These are phyloP conservation scores for Sparidentex hasta DNA, from an alignment of 2,797 vertebrate species.

Conservation along the genomic window DNA sequence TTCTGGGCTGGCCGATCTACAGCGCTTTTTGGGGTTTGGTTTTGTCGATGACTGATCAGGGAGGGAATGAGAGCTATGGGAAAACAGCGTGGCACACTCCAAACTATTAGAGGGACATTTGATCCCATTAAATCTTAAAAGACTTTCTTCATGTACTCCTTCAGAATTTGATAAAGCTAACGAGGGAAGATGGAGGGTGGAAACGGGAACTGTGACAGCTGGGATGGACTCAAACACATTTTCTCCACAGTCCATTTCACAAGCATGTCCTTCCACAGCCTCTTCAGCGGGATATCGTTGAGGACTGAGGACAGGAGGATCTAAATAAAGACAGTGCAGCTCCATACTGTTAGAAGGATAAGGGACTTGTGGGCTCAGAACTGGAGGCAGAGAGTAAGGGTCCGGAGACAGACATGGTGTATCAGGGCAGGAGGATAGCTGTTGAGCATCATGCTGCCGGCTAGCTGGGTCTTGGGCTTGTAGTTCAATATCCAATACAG, in stretches of 20 bases:
- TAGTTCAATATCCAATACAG: conserved; percentile 49
- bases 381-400: conserved; percentile 68
- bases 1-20: conserved; percentile 68
- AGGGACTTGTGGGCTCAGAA: conserved; percentile 76
- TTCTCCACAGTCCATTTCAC: conserved; percentile 40
- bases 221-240: conserved; percentile 2
- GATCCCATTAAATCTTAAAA: not conserved
- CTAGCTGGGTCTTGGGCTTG: conserved; percentile 13
- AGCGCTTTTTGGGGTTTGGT: conserved; percentile 77
- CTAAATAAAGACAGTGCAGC: conserved; percentile 47
- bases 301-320: conserved; percentile 78
- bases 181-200: not conserved
- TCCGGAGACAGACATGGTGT: conserved; percentile 37
- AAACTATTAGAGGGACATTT: conserved; percentile 10
- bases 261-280: not conserved
- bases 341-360: conserved; percentile 27
- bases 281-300: conserved; percentile 45
- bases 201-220: not conserved
- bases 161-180: conserved; percentile 8
- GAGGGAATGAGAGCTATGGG: conserved; percentile 52
- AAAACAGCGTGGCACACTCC: not conserved
- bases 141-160: not conserved
- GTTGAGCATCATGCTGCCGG: conserved; percentile 21
- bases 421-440: not conserved
- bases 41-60: not conserved